Conservation (phyloP, 1,140 invertebrate genomes). For the Sitophilus oryzae region DNA sequence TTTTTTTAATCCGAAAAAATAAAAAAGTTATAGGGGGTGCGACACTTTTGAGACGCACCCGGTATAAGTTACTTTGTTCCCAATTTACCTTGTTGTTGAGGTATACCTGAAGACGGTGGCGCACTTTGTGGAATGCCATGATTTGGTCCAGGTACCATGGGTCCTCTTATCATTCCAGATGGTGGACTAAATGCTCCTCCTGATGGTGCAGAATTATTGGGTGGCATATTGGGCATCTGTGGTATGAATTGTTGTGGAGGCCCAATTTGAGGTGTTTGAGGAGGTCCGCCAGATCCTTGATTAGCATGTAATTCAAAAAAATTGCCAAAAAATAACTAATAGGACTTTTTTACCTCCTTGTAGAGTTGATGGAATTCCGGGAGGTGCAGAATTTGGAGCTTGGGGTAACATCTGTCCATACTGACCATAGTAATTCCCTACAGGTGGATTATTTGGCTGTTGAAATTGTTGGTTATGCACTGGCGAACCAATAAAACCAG, state of each 20-base stretch:
- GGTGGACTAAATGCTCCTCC: conserved; percentile 5
- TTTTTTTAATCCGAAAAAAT: too few relatives aligned
- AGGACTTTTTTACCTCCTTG: not conserved
- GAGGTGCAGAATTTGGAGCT: conserved; percentile 13
- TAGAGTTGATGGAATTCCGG: not conserved
- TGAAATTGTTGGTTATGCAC: conserved; percentile 43
- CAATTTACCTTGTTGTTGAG: not conserved
- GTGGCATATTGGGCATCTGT: not conserved
- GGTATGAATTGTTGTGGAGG: conserved; percentile 11
- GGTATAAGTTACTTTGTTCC: too few relatives aligned
- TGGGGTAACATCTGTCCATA: conserved; percentile 28
- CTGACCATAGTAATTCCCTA: conserved; percentile 24
- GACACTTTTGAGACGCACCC: too few relatives aligned
- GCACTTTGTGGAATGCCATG: not conserved
- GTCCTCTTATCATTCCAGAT: not conserved
- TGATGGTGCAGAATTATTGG: conserved; percentile 1
- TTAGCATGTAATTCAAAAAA: not conserved
- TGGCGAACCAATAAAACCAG: conserved; percentile 49
- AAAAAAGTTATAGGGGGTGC: too few relatives aligned
- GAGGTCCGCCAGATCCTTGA: not conserved
- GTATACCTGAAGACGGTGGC: not conserved
- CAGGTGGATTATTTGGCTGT: conserved; percentile 40
- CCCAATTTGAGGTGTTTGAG: conserved; percentile 3
- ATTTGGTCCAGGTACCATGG: conserved; percentile 2
- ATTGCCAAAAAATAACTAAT: not conserved